Evolutionary conservation across 2,888 invertebrate genomes (phyloP), one percentile per base, ranked within the genome.

Genomic region (Conops quadrifasciatus): DNA sequence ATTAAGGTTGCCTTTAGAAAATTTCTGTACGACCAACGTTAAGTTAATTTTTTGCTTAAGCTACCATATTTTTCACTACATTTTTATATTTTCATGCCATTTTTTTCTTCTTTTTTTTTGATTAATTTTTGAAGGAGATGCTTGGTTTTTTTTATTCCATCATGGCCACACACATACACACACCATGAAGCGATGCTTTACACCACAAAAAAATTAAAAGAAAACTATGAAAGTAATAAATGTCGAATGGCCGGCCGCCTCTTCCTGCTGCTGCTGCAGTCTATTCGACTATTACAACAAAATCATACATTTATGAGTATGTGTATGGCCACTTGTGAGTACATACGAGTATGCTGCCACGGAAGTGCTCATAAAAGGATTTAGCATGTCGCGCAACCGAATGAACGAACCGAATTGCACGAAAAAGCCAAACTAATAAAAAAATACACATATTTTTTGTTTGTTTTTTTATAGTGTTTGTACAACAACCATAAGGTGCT

Each of bases 191-290:
- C 5, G 9, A 36, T 36, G 4, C 36, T 36, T 36, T 9, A 7
- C 36, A 36, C 9, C 4, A 9, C 36, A 9, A 36, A 36, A 36
- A 7, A 36, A 36, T 9, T 7, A 36, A 9, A 36, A 9, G 15
- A 80, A 80, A 80, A 80, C 70, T 73, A 73, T 73, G 69, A 80
- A 80, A 82, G 81, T 80, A 82, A 82, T 82, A 82, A 82, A 82
- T 80, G 81, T 81, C 80, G 9, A 36, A 36, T 78, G 80, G 79
- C 49, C 9, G 36, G 21, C 65, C 58, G 67, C 24, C 28, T 63
- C 60, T 64, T 28, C 21, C 36, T n/a, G 19, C 51, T 2, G 59
- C 9, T 67, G 45, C 43, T 59, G 67, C 62, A 28, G 47, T 30
- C 67, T 9, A 36, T 36, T 36, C 58, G 67, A 28, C 21, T 73